phyloP scores from a whole-genome alignment of 37 sponge, comb jelly and placozoan genomes.

The Halichondria panicea region DNA sequence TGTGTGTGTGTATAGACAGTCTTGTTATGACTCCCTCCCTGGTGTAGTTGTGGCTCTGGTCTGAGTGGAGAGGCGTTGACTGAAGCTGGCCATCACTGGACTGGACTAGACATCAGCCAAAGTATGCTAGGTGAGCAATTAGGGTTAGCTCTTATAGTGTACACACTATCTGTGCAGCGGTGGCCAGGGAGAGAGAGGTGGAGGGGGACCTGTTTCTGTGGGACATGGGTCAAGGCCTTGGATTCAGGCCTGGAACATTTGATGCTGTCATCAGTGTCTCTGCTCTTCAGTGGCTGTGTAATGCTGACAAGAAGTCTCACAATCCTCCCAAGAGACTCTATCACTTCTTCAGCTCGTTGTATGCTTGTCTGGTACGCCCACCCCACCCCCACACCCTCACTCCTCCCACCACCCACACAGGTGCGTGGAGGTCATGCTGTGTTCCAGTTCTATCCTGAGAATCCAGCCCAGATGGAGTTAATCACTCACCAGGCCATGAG shows the following conservation, averaged over 20 bases:
- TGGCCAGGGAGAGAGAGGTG: conserved; percentile 91
- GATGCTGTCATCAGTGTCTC: conserved; percentile 99
- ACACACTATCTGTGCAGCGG: conserved; percentile 60
- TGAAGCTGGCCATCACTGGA: conserved; percentile 94
- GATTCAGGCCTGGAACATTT: conserved; percentile 92
- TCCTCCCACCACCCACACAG: conserved; percentile 57
- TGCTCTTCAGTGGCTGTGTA: conserved; percentile 99
- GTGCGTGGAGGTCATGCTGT: conserved; percentile 90
- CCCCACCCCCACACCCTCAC: not conserved
- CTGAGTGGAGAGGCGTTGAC: conserved; percentile 94
- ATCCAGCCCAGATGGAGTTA: conserved; percentile 91
- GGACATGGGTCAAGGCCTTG: conserved; percentile 98
- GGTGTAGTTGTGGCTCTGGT: conserved; percentile 94
- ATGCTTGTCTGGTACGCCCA: conserved; percentile 78
- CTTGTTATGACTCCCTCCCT: not conserved
- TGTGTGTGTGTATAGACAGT: conserved; percentile 15
- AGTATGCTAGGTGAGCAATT: conserved; percentile 83
- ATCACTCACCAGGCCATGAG: conserved; percentile 95
- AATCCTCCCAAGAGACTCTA: conserved; percentile 81
- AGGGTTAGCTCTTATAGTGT: not conserved
- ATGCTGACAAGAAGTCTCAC: conserved; percentile 94
- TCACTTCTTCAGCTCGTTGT: conserved; percentile 90
- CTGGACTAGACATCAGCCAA: conserved; percentile 94
- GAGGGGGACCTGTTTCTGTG: conserved; percentile 91
- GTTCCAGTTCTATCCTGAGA: conserved; percentile 99